Percentiles rank a stretch among this genome's conserved stretches.
Conservation (phyloP, 2,797 vertebrate genomes). For the Nannoperca obscura region DNA sequence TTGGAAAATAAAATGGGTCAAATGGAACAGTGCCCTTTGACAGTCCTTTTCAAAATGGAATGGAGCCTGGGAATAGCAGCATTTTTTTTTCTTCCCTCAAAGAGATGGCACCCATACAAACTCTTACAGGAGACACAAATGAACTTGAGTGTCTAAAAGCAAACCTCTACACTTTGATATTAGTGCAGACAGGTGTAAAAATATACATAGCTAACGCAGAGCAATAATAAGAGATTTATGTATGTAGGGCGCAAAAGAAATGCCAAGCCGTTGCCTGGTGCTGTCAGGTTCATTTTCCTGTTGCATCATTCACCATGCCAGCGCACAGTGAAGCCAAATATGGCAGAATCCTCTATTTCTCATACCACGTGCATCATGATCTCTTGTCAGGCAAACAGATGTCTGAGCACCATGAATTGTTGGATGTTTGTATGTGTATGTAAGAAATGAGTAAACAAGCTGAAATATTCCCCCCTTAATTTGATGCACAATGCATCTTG, state of each 20-base stretch:
- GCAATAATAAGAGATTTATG: conserved; percentile 83
- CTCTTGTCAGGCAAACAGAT: conserved; percentile 79
- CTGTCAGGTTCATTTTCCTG: conserved; percentile 84
- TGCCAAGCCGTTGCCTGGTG: conserved; percentile 73
- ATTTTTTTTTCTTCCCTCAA: conserved; percentile 27
- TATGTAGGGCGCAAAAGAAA: conserved; percentile 84
- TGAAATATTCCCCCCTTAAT: conserved; percentile 80
- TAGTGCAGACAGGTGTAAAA: conserved; percentile 83
- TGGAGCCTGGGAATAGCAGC: conserved; percentile 56
- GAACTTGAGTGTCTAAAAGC: conserved; percentile 70
- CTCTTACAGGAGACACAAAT: conserved; percentile 74
- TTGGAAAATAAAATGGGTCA: conserved; percentile 76
- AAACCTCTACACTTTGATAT: conserved; percentile 74
- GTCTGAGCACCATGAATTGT: conserved; percentile 68
- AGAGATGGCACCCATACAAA: conserved; percentile 62
- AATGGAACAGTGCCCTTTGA: conserved; percentile 72
- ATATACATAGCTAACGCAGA: conserved; percentile 76
- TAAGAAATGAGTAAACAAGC: conserved; percentile 81
- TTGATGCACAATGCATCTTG: conserved; percentile 86
- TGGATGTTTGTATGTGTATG: conserved; percentile 69
- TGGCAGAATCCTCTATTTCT: conserved; percentile 72
- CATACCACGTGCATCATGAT: conserved; percentile 65
- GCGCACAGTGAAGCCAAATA: conserved; percentile 71
- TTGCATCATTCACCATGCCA: conserved; percentile 82
- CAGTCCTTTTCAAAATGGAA: conserved; percentile 68